These are phyloP conservation scores for Bicyclus anynana DNA, from an alignment of 1,140 invertebrate genomes.

Conservation along the genomic window DNA sequence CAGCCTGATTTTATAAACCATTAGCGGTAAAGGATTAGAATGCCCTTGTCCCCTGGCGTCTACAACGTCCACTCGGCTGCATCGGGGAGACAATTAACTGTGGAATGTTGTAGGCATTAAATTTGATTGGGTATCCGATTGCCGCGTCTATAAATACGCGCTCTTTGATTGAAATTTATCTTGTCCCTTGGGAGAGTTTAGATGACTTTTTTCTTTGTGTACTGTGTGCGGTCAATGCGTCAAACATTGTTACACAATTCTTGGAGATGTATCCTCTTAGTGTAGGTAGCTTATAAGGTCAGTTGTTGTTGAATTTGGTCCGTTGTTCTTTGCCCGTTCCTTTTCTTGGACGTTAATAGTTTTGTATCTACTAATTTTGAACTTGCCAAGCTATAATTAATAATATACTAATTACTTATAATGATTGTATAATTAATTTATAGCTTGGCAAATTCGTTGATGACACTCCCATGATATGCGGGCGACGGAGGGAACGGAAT, in stretches of 20 bases:
- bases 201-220: slow-evolving; percentile 22
- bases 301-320: too few relatives aligned
- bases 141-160: slow-evolving; percentile 42
- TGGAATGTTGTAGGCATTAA: slow-evolving; percentile 50
- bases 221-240: slow-evolving; percentile 13
- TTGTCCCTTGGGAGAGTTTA: slow-evolving; percentile 24
- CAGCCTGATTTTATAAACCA: slow-evolving; percentile 37
- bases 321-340: too few relatives aligned
- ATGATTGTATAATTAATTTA: too few relatives aligned
- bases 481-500: too few relatives aligned
- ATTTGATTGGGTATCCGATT: slow-evolving; percentile 40
- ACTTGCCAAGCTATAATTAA: too few relatives aligned
- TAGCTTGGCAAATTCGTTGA: too few relatives aligned
- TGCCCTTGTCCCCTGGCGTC: slow-evolving; percentile 25
- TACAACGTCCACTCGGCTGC: slow-evolving; percentile 5
- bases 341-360: too few relatives aligned
- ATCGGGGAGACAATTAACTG: slow-evolving; percentile 41
- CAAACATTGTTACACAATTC: slow-evolving; percentile 8
- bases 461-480: too few relatives aligned
- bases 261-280: neutral
- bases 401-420: too few relatives aligned
- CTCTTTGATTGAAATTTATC: slow-evolving; percentile 48
- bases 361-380: too few relatives aligned
- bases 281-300: too few relatives aligned
- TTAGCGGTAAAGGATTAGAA: slow-evolving; percentile 43